A percentile compares a stretch with the other conserved stretches of the same genome.
Evolutionary conservation across 2,888 invertebrate genomes (phyloP).

Genomic region (Adineta ricciae): DNA sequence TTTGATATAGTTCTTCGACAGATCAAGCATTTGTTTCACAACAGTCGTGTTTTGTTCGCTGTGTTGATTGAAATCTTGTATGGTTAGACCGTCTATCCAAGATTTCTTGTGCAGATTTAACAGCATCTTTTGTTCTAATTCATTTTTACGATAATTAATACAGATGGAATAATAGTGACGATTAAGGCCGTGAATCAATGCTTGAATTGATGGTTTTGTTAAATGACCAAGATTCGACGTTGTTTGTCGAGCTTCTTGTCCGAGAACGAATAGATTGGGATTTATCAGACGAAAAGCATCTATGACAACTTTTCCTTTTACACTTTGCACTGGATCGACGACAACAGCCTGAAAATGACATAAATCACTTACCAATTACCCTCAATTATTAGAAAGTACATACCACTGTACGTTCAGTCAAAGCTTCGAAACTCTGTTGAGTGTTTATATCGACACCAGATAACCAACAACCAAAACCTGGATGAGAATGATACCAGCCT

Average conservation of each 20-base stretch:
- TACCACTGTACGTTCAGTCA: conserved; percentile 83
- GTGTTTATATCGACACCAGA: conserved; percentile 97
- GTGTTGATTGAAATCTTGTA: conserved; percentile 62
- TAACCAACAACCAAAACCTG: conserved; percentile 98
- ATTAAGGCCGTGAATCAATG: conserved; percentile 92
- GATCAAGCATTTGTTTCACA: conserved; percentile 85
- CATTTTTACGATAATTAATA: conserved; percentile 97
- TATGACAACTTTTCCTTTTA: conserved; percentile 92
- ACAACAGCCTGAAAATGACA: conserved; percentile 64
- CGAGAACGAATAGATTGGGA: conserved; percentile 96
- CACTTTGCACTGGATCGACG: conserved; percentile 97
- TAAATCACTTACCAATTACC: too few relatives aligned
- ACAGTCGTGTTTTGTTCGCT: conserved; percentile 83
- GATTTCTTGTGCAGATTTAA: conserved; percentile 95
- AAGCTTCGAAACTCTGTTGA: conserved; percentile 94
- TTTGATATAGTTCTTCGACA: conserved; percentile 94
- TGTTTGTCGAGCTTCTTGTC: conserved; percentile 94
- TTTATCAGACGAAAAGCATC: conserved; percentile 98
- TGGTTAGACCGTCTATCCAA: conserved; percentile 47
- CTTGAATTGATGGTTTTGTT: conserved; percentile 97
- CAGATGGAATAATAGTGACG: conserved; percentile 98
- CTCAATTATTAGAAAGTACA: too few relatives aligned
- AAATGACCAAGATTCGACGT: conserved; percentile 96
- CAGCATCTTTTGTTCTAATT: conserved; percentile 96
- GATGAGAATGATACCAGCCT: conserved; percentile 95